Evolutionary conservation across 1,140 invertebrate genomes (phyloP).

Genomic region (Ostrea edulis): DNA sequence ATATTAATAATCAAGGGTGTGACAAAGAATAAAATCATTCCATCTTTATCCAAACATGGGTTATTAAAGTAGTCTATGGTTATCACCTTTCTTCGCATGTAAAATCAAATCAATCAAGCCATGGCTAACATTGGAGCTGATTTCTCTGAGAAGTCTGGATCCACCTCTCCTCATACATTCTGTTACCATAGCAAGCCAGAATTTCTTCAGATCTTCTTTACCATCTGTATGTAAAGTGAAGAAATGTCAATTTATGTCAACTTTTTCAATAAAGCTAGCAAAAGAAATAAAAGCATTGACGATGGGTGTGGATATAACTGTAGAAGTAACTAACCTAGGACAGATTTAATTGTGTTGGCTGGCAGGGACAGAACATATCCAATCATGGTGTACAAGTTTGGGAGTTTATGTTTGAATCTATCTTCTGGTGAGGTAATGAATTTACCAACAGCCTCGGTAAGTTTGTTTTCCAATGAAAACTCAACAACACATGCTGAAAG

Average conservation of each 20-base stretch:
- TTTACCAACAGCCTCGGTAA: conserved; percentile 45
- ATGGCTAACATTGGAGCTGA: conserved; percentile 12
- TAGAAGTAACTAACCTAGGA: not conserved
- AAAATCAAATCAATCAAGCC: conserved; percentile 30
- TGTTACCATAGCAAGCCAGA: conserved; percentile 35
- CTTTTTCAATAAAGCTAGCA: not conserved
- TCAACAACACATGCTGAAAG: conserved; percentile 57
- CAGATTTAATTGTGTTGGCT: not conserved
- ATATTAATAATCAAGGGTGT: no score
- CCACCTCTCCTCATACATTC: conserved; percentile 1
- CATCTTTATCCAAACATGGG: no score
- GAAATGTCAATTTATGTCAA: not conserved
- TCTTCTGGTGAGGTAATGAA: conserved; percentile 58
- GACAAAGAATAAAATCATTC: no score
- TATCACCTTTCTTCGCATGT: not conserved
- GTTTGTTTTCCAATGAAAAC: conserved; percentile 52
- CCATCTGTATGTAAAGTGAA: not conserved
- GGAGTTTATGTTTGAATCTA: conserved; percentile 59
- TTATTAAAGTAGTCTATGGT: not conserved
- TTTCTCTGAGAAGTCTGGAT: not conserved
- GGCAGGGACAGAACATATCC: conserved; percentile 63
- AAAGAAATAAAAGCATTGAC: no score
- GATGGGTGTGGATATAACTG: not conserved
- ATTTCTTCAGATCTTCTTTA: conserved; percentile 9
- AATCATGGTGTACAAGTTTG: conserved; percentile 62